These are phyloP conservation scores for Scolopax bukidnonensis DNA, from an alignment of 2,797 vertebrate genomes.

Conservation along the genomic window DNA sequence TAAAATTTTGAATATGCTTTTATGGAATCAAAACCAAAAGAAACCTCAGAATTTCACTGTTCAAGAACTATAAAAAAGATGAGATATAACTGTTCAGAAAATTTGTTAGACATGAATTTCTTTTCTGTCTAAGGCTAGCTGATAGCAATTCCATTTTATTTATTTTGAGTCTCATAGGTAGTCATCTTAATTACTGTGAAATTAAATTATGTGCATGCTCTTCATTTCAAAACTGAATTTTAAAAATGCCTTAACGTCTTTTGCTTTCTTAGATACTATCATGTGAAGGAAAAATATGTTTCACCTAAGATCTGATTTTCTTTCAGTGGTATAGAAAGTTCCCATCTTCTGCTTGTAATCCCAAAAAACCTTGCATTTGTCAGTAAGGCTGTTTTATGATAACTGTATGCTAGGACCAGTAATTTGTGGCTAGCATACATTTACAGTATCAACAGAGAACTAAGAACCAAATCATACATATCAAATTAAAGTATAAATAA, in stretches of 20 bases:
- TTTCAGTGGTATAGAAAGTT: neutral
- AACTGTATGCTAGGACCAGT: neutral
- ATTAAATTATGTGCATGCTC: slow-evolving; percentile 31
- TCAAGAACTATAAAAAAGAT: slow-evolving; percentile 21
- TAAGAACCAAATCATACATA: neutral
- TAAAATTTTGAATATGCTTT: slow-evolving; percentile 29
- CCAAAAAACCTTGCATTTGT: neutral
- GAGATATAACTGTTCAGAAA: neutral
- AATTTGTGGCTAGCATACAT: slow-evolving; percentile 12
- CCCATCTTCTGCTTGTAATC: neutral
- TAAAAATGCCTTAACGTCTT: slow-evolving; percentile 45
- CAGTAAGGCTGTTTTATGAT: neutral
- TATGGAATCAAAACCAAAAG: slow-evolving; percentile 31
- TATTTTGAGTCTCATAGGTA: neutral
- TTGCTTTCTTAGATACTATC: slow-evolving; percentile 49
- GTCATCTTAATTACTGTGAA: slow-evolving; percentile 65
- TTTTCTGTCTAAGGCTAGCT: slow-evolving; percentile 44
- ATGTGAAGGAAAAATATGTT: slow-evolving; percentile 27
- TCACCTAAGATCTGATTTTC: neutral
- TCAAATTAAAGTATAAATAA: neutral
- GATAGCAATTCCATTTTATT: slow-evolving; percentile 50
- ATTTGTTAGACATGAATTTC: neutral
- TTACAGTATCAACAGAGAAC: neutral
- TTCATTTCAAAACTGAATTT: slow-evolving; percentile 65
- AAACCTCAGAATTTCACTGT: slow-evolving; percentile 45